Evolutionary conservation across 2,113 vertebrate species (phyloP).

Genomic region (Conger conger): DNA sequence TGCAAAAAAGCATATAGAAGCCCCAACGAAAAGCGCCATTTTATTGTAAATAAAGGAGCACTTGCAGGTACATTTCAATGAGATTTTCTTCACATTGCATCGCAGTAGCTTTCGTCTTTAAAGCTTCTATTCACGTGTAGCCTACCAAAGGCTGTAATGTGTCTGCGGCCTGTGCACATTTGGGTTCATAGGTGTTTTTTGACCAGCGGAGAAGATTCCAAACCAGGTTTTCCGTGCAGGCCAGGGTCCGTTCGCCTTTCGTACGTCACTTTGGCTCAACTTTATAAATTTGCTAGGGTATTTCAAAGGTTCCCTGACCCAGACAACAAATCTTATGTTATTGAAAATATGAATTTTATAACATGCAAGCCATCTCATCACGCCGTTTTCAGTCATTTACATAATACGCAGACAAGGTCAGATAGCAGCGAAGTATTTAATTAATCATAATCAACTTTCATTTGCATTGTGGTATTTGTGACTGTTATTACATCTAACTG

Average conservation of each 20-base stretch:
- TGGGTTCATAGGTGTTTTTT: not conserved
- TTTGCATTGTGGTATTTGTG: conserved; percentile 99
- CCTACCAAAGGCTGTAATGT: not conserved
- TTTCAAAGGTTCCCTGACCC: not conserved
- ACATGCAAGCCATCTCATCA: conserved; percentile 65
- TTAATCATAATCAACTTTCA: conserved; percentile 99
- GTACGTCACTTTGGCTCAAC: not conserved
- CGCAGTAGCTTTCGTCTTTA: not conserved
- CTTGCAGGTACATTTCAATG: not conserved
- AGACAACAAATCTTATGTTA: conserved; percentile 1
- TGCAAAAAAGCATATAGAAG: not conserved
- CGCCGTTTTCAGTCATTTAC: conserved; percentile 83
- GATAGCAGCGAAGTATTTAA: conserved; percentile 98
- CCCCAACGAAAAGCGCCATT: not conserved
- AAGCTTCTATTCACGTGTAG: not conserved
- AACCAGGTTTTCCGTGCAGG: not conserved
- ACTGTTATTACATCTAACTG: conserved; percentile 99
- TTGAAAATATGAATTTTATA: conserved; percentile 39
- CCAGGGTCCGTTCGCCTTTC: not conserved
- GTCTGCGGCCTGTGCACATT: not conserved
- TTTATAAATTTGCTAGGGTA: not conserved
- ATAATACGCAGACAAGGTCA: conserved; percentile 99
- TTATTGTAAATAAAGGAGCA: conserved; percentile 7
- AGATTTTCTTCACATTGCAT: not conserved
- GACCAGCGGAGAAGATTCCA: not conserved